Conservation (phyloP, 2,888 invertebrate species). For the Leptothorax acervorum region DNA sequence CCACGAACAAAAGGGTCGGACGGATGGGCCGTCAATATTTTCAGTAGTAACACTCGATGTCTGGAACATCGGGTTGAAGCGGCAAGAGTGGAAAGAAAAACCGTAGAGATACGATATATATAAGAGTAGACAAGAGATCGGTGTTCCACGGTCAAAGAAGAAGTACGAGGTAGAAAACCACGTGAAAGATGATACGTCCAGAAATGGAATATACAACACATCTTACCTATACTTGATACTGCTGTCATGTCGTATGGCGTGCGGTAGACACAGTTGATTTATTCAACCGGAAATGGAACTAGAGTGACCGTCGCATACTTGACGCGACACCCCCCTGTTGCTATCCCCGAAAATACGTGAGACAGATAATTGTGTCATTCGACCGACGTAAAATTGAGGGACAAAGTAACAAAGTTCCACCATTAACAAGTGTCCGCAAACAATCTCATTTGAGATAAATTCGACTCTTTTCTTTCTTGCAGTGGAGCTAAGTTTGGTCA, state of each 20-base stretch:
- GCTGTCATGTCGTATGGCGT: conserved; percentile 1
- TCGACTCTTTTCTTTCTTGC: background rate
- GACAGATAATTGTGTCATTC: background rate
- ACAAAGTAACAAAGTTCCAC: background rate
- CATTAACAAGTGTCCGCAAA: background rate
- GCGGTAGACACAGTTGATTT: conserved; percentile 37
- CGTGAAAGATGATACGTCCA: conserved; percentile 61
- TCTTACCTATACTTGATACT: conserved; percentile 34
- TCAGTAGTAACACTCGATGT: conserved; percentile 70
- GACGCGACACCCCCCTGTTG: background rate
- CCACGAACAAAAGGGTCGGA: conserved; percentile 39
- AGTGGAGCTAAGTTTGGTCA: background rate
- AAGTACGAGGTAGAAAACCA: conserved; percentile 43
- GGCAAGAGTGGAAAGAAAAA: conserved; percentile 57
- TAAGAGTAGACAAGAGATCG: conserved; percentile 49
- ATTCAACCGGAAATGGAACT: conserved; percentile 42
- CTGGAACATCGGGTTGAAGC: conserved; percentile 45
- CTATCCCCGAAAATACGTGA: background rate
- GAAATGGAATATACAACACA: conserved; percentile 25
- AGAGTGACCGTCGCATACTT: conserved; percentile 28
- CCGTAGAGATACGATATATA: conserved; percentile 16
- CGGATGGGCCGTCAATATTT: conserved; percentile 68
- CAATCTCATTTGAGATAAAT: background rate
- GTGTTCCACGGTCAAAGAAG: conserved; percentile 64
- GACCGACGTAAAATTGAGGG: background rate